phyloP scores from a whole-genome alignment of 2,797 vertebrate genomes.

The Cottoperca gobio region DNA sequence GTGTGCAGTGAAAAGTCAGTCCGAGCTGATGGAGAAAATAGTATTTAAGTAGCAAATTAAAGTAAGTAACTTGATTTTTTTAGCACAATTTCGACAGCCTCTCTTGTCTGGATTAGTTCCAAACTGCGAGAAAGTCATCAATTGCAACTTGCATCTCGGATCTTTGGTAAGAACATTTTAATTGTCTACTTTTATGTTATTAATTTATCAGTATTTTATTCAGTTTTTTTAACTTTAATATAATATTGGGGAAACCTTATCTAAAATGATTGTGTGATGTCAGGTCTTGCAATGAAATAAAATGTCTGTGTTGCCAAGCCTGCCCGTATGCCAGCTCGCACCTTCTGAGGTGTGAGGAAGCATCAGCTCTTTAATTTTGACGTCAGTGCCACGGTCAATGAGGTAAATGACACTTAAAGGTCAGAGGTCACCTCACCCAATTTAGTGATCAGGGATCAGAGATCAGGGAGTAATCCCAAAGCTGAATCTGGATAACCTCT shows the following conservation, averaged over 20 bases:
- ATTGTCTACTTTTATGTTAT: conserved; percentile 16
- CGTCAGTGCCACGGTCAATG: conserved; percentile 43
- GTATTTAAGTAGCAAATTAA: conserved; percentile 5
- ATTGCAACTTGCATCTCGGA: conserved; percentile 16
- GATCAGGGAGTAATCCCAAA: conserved; percentile 40
- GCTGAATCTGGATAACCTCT: conserved; percentile 34
- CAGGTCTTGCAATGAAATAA: conserved; percentile 5
- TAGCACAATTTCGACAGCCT: background rate
- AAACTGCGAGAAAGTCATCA: conserved; percentile 38
- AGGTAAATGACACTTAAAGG: conserved; percentile 65
- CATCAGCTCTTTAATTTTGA: conserved; percentile 45
- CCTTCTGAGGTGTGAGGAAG: conserved; percentile 10
- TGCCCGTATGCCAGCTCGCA: background rate
- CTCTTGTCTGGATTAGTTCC: conserved; percentile 47
- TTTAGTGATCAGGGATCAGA: conserved; percentile 51
- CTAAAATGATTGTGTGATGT: background rate
- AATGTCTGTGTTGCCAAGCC: background rate
- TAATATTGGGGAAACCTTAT: background rate
- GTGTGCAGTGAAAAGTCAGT: conserved; percentile 10
- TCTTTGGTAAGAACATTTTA: conserved; percentile 70
- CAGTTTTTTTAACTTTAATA: background rate
- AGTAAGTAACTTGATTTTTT: conserved; percentile 19
- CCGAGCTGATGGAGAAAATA: conserved; percentile 27
- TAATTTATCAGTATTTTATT: background rate
- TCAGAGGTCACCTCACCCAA: conserved; percentile 75